Base-by-base conservation (phyloP, 2,113 vertebrate genomes). In the Silurus meridionalis region DNA sequence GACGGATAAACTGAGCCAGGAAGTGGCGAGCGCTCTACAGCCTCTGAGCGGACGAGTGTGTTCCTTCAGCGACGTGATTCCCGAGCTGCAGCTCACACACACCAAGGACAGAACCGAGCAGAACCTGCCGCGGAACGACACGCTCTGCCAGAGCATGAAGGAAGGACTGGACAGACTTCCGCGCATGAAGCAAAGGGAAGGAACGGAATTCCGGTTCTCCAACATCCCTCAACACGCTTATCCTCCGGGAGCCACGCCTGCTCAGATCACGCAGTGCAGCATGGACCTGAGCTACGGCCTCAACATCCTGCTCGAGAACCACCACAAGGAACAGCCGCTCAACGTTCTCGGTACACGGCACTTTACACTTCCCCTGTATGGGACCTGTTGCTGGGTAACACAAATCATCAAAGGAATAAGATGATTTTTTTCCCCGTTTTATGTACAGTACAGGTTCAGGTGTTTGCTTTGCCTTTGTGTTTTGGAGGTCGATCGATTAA, bases 271-370 rank as follows among this genome's bases (percentile, higher is more conserved):
- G 2, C 93, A 95, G 91, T 97, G 95, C 88, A 98, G 95, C 93
- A 93, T 99, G 96, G 98, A 99, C 91, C 93, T 96, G 52, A 99
- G 96, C 92, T 99, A 98, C 0, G 94, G 96, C 0, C 93, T 99
- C 23, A 96, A 97, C 85, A 92, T 89, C 0, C 89, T 99, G 79
- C 93, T 99, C 13, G 89, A 91, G 88, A 94, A 92, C 82, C 95
- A 95, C 7, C 93, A 97, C 72, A 80, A 91, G 21, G 86, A 90
- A 85, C 93, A 93, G 53, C 96, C 97, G 0, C 95, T 96, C 85
- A 94, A 96, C 4, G 86, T 99, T 63, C 95, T 99, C 0, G 97
- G 98, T 99, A 86, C 94, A 95, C 11, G 0, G 0, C 9, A 14
- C 19, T 2, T 5, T 23, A 46, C 17, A 58, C 15, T 19, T 8